Percentiles rank a stretch among this genome's conserved stretches.
phyloP scores from a whole-genome alignment of 2,888 invertebrate genomes.

The Harpalus rufipes region DNA sequence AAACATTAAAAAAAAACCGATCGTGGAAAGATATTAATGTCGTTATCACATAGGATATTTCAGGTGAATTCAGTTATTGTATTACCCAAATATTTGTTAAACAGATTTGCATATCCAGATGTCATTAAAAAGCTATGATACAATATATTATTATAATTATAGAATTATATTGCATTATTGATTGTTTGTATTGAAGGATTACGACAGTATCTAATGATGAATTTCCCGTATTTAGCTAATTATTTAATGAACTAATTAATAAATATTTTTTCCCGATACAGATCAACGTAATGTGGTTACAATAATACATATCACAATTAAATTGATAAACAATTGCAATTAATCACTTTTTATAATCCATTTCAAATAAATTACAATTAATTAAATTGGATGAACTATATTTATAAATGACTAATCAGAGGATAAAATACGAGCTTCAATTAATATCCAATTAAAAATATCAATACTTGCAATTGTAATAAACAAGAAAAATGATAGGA shows the following conservation, averaged over 20 bases:
- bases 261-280: neutral
- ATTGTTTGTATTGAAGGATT: neutral
- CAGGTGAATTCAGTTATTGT: too few relatives aligned
- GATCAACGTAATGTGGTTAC: neutral
- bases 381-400: conserved; percentile 36
- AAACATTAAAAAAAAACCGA: too few relatives aligned
- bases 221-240: neutral
- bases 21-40: too few relatives aligned
- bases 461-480: conserved; percentile 26
- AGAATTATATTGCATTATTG: neutral
- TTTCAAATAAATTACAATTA: conserved; percentile 27
- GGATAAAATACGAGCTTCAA: conserved; percentile 23
- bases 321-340: conserved; percentile 43
- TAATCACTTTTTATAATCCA: conserved; percentile 45
- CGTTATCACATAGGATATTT: too few relatives aligned
- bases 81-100: too few relatives aligned
- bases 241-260: conserved; percentile 1
- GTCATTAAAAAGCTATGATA: too few relatives aligned
- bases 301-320: conserved; percentile 32
- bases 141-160: neutral
- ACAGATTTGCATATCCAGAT: too few relatives aligned
- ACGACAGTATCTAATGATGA: neutral
- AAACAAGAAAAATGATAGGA: conserved; percentile 41
- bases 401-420: conserved; percentile 38
- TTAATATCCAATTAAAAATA: conserved; percentile 44